Evolutionary conservation across 2,113 vertebrate species (phyloP).

Genomic region (Triplophysa rosa): DNA sequence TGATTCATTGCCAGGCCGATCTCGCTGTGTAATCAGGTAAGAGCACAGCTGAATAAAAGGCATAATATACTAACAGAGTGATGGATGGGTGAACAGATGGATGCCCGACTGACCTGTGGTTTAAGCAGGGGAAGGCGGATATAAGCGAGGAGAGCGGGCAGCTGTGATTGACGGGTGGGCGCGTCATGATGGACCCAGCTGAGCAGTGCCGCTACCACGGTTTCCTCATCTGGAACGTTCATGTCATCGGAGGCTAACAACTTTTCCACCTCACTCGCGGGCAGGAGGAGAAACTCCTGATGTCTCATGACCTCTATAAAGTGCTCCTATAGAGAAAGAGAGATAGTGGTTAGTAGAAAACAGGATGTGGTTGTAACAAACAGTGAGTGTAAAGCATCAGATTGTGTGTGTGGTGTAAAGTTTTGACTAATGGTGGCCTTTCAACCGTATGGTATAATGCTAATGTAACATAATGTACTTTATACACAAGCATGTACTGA

Average conservation of each 20-base stretch:
- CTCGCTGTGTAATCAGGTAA: not conserved
- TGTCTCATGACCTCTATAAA: conserved; percentile 95
- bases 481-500: no score
- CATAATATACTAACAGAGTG: no score
- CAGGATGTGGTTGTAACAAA: not conserved
- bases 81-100: not conserved
- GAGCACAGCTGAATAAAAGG: conserved; percentile 9
- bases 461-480: no score
- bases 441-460: not conserved
- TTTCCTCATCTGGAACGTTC: conserved; percentile 96
- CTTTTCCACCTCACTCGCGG: conserved; percentile 88
- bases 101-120: conserved; percentile 84
- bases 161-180: conserved; percentile 79
- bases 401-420: not conserved
- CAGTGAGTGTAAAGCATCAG: not conserved
- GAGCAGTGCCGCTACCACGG: conserved; percentile 88
- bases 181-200: conserved; percentile 89
- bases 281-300: conserved; percentile 93
- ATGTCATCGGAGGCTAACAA: conserved; percentile 94
- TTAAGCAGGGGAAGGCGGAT: conserved; percentile 92
- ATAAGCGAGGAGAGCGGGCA: conserved; percentile 86
- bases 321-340: conserved; percentile 80
- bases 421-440: conserved; percentile 4
- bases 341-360: not conserved
- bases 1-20: not conserved